Base-by-base conservation (phyloP, 2,888 invertebrate species). In the Mythimna ferrago region DNA sequence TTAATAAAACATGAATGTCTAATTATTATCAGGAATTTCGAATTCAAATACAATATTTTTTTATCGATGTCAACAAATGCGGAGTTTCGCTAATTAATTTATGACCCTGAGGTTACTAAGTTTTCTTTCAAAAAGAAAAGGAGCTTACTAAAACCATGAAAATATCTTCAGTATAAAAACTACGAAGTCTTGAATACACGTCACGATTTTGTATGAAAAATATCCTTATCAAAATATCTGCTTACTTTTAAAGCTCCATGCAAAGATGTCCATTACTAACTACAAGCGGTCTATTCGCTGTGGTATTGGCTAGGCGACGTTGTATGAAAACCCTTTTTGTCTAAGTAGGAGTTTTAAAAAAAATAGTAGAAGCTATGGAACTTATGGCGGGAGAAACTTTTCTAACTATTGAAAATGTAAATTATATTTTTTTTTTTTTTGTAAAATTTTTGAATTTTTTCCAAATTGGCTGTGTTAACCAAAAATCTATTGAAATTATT, bases 181-280 rank as follows among this genome's bases (percentile, higher is more conserved):
- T 19, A 19, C 14, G 7, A 14, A 51, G 56, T 38, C 63, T 51
- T 44, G 26, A 65, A 67, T 56, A 80, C 63, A 65, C 60, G 38
- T 73, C 64, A 65, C 61, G 32, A 68, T 66, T 16, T 41, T 26
- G 6, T 19, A 16, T 19, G n/a, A 11, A 35, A 14, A 26, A 38
- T n/a, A 7, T 35, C 2, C 38, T 26, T 51, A 32, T 9, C 2
- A 26, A 48, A 38, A 26, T 77, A 68, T 67, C 61, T 66, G 68
- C 81, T 68, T 76, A 73, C 73, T 83, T 69, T 62, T 35, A 26
- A 68, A 76, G 66, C 66, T 82, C 63, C 60, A 38, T 41, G 62
- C 48, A 61, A 74, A 75, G 41, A 54, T 73, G 54, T 62, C 69
- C 48, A 38, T 67, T 54, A 51, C 16, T 41, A 51, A 64, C 16